Conservation (phyloP, 1,140 invertebrate genomes). For the Linepithema humile region DNA sequence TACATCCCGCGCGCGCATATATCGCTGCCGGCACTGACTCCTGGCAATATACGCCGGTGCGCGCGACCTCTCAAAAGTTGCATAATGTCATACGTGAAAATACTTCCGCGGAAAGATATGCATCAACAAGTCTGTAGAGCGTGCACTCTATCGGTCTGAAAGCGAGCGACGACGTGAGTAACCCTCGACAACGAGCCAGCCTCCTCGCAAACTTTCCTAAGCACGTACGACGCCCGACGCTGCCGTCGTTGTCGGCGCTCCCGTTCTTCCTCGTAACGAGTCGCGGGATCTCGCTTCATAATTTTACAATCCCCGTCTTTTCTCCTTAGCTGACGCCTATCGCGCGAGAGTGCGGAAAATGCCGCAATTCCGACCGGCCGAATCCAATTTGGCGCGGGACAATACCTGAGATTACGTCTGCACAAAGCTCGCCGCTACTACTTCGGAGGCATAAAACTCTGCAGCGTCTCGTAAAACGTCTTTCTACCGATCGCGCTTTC, state of each 20-base stretch:
- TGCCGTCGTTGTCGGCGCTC: neutral
- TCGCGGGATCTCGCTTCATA: slow-evolving; percentile 19
- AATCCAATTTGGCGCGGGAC: slow-evolving; percentile 50
- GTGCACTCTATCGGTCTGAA: slow-evolving; percentile 66
- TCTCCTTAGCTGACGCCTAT: neutral
- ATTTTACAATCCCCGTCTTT: neutral
- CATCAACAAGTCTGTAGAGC: slow-evolving; percentile 60
- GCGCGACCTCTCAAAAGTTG: slow-evolving; percentile 34
- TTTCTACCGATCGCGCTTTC: slow-evolving; percentile 41
- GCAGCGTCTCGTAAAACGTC: slow-evolving; percentile 31
- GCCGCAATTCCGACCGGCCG: slow-evolving; percentile 23
- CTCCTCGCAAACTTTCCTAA: slow-evolving; percentile 55
- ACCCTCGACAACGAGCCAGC: slow-evolving; percentile 41
- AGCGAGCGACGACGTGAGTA: slow-evolving; percentile 46
- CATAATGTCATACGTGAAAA: slow-evolving; percentile 51
- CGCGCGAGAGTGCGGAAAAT: neutral
- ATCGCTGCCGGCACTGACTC: neutral
- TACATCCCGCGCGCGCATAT: neutral
- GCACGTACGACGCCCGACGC: slow-evolving; percentile 51
- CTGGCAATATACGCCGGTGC: neutral
- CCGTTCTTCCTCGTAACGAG: neutral
- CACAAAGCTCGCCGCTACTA: slow-evolving; percentile 2
- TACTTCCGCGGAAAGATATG: slow-evolving; percentile 56
- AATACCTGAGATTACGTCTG: slow-evolving; percentile 34
- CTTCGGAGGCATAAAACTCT: slow-evolving; percentile 29